Evolutionary conservation across 2,113 vertebrate species (phyloP).

Genomic region (Grammomys dolichurus): DNA sequence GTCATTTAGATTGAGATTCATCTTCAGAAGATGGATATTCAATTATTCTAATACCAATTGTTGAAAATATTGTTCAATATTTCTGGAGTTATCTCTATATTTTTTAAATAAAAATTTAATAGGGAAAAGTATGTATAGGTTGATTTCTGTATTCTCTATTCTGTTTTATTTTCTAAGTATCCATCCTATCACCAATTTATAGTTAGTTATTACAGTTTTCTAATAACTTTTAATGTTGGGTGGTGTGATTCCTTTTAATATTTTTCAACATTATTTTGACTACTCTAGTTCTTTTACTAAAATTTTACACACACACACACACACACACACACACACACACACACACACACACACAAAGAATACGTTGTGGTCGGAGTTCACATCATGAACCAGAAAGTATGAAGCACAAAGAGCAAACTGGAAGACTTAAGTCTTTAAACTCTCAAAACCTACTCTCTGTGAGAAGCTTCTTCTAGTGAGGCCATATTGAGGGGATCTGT

Average conservation of each 20-base stretch:
- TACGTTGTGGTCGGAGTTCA: no score
- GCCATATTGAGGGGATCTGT: neutral
- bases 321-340: no score
- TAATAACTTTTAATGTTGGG: neutral
- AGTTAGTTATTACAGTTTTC: neutral
- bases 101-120: conserved; percentile 14
- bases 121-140: neutral
- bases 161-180: neutral
- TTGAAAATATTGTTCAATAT: neutral
- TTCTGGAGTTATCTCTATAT: neutral
- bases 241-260: neutral
- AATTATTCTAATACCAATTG: neutral
- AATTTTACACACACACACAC: neutral
- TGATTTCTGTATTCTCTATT: neutral
- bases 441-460: neutral
- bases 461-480: neutral
- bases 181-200: neutral
- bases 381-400: neutral
- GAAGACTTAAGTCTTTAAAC: neutral
- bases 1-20: conserved; percentile 8
- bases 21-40: neutral
- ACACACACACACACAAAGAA: neutral
- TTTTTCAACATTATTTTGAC: neutral
- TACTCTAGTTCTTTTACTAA: neutral
- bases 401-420: neutral